Percentiles rank a stretch among this genome's conserved stretches.
Conservation (phyloP, 2,888 invertebrate species). For the Perizoma affinitatum region DNA sequence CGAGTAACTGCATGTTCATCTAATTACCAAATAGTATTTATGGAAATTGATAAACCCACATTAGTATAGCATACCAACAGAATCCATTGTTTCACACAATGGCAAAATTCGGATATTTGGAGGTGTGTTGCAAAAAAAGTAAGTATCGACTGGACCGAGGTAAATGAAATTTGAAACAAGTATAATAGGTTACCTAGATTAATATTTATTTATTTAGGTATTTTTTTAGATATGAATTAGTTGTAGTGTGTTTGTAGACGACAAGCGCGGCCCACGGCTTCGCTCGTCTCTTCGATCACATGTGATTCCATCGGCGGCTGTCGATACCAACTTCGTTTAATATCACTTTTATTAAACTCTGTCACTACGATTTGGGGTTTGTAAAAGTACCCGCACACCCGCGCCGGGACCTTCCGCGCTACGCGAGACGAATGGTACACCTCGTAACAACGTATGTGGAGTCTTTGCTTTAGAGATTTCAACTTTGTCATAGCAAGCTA, state of each 20-base stretch:
- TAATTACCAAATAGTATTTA: not conserved
- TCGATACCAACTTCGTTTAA: slow-evolving; percentile 73
- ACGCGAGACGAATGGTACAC: slow-evolving; percentile 40
- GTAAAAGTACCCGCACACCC: slow-evolving; percentile 78
- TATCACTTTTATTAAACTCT: slow-evolving; percentile 79
- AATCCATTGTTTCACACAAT: too few relatives aligned
- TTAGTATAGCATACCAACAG: too few relatives aligned
- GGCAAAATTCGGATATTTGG: too few relatives aligned
- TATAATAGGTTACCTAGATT: too few relatives aligned
- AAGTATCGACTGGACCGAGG: too few relatives aligned
- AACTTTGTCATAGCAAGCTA: slow-evolving; percentile 32
- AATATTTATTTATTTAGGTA: slow-evolving; percentile 5
- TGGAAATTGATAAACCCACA: not conserved
- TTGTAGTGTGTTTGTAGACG: slow-evolving; percentile 14
- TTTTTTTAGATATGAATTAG: not conserved
- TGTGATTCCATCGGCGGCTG: slow-evolving; percentile 52
- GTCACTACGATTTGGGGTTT: slow-evolving; percentile 73
- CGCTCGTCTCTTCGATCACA: slow-evolving; percentile 50
- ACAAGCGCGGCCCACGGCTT: slow-evolving; percentile 31
- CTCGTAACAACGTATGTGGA: slow-evolving; percentile 37
- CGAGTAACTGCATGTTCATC: slow-evolving; percentile 12
- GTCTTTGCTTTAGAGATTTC: slow-evolving; percentile 20
- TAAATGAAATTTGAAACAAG: too few relatives aligned
- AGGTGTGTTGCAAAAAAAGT: too few relatives aligned
- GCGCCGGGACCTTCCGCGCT: slow-evolving; percentile 56